Conservation (phyloP, 2,888 invertebrate genomes). For the Microchrysa polita region DNA sequence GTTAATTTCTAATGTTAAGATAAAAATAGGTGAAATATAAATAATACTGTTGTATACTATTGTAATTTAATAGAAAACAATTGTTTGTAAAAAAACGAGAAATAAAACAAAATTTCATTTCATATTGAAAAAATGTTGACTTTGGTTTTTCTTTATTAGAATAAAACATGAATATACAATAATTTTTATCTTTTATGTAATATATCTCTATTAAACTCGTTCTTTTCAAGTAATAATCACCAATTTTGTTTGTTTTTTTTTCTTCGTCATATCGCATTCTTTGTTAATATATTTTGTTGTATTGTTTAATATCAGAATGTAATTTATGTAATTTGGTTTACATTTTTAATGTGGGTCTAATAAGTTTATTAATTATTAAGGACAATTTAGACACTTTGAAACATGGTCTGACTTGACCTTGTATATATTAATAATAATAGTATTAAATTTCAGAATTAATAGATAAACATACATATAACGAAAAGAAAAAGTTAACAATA, state of each 20-base stretch:
- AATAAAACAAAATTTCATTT: no score
- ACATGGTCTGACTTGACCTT: no score
- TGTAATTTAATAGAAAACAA: no score
- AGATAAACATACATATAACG: no score
- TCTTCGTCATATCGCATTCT: not conserved
- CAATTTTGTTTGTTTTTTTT: not conserved
- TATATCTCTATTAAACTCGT: conserved; percentile 16
- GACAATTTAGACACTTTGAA: no score
- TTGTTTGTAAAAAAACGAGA: not conserved
- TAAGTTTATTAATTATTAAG: no score
- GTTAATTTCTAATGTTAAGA: no score
- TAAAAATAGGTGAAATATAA: not conserved
- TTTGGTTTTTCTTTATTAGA: conserved; percentile 30
- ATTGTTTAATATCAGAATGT: no score
- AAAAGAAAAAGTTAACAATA: conserved; percentile 35
- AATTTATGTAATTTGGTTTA: no score
- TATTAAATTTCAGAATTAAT: conserved; percentile 36
- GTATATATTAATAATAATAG: no score
- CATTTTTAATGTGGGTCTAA: not conserved
- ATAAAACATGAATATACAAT: conserved; percentile 46
- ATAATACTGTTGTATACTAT: not conserved
- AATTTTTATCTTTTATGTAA: no score
- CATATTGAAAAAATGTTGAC: not conserved
- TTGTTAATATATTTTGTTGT: not conserved
- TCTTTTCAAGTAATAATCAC: conserved; percentile 13